These are phyloP conservation scores for Trachelus stipa DNA, from an alignment of 2,888 invertebrate species.

Conservation along the genomic window DNA sequence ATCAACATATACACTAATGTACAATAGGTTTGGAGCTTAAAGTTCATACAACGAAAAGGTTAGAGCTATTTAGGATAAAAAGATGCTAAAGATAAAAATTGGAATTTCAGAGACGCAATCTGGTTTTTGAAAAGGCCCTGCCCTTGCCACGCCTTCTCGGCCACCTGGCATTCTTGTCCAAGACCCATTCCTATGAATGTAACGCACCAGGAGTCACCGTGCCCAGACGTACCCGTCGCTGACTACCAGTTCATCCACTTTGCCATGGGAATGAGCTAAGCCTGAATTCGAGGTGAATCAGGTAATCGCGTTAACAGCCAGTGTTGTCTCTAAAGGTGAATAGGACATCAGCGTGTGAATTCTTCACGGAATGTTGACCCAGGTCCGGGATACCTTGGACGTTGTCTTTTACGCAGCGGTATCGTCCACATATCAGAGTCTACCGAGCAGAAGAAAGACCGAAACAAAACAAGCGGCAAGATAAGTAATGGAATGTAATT, in stretches of 20 bases:
- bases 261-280: neutral
- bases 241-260: neutral
- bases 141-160: constrained; percentile 9
- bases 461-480: neutral
- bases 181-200: neutral
- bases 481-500: neutral
- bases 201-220: neutral
- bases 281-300: neutral
- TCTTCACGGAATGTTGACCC: constrained; percentile 5
- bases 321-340: neutral
- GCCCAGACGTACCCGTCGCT: neutral
- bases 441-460: neutral
- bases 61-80: neutral
- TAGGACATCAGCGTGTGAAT: neutral
- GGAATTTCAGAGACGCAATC: neutral
- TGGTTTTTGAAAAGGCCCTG: neutral
- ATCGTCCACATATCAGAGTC: neutral
- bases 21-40: neutral
- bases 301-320: neutral
- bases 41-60: neutral
- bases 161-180: constrained; percentile 6
- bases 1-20: neutral
- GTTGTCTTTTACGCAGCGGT: neutral
- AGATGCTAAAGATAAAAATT: neutral
- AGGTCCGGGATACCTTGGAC: neutral